These are phyloP conservation scores for Athrips mouffetella DNA, from an alignment of 2,888 invertebrate species.

Conservation along the genomic window DNA sequence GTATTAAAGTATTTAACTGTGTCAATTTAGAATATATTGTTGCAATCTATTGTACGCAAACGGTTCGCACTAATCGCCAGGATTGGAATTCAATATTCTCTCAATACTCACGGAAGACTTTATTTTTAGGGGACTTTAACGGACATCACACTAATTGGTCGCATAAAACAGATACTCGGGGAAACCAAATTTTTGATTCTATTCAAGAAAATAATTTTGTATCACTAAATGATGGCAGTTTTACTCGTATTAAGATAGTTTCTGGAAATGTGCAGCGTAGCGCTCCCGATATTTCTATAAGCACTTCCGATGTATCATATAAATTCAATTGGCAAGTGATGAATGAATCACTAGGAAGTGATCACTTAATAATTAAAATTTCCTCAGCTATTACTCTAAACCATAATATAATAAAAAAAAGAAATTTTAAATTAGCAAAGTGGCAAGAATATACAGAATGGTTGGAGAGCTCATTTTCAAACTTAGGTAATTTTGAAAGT, in stretches of 20 bases:
- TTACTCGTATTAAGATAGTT: slow-evolving; percentile 24
- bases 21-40: not conserved
- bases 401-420: not conserved
- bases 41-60: not conserved
- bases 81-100: slow-evolving; percentile 30
- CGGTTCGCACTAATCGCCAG: slow-evolving; percentile 11
- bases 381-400: not conserved
- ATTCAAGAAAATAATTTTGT: slow-evolving; percentile 20
- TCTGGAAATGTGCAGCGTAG: slow-evolving; percentile 22
- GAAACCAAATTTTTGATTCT: slow-evolving; percentile 24
- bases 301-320: slow-evolving; percentile 18
- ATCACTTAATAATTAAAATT: slow-evolving; percentile 1
- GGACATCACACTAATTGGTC: slow-evolving; percentile 33
- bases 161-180: no score
- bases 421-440: not conserved
- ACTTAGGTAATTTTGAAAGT: not conserved
- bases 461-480: not conserved
- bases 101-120: slow-evolving; percentile 10
- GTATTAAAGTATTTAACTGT: not conserved
- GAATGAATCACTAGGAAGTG: slow-evolving; percentile 17
- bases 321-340: slow-evolving; percentile 21
- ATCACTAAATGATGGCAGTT: slow-evolving; percentile 20
- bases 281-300: slow-evolving; percentile 27
- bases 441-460: not conserved
- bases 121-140: slow-evolving; percentile 31